A percentile compares a stretch with the other conserved stretches of the same genome.
Evolutionary conservation across 2,888 invertebrate species (phyloP).

Genomic region (Caenorhabditis japonica): DNA sequence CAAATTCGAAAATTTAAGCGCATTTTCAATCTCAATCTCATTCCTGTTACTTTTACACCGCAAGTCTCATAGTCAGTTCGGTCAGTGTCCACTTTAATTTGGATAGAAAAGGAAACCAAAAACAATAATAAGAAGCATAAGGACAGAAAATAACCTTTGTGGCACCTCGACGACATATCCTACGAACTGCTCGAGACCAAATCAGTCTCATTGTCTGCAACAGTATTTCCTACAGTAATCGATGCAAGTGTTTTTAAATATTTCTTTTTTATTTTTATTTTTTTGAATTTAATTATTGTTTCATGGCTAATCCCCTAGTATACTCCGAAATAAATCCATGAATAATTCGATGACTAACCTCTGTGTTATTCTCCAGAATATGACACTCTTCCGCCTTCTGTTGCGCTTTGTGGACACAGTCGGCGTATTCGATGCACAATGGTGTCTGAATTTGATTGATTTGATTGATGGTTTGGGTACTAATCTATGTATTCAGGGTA

Average conservation of each 20-base stretch:
- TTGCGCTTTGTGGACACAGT: constrained; percentile 54
- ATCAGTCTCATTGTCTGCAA: constrained; percentile 51
- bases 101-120: constrained; percentile 22
- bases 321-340: too few species aligned
- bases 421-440: constrained; percentile 56
- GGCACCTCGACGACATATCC: constrained; percentile 27
- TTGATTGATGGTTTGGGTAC: too few species aligned
- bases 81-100: constrained; percentile 1
- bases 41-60: constrained; percentile 32
- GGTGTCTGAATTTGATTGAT: constrained; percentile 50
- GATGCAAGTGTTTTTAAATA: too few species aligned
- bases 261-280: too few species aligned
- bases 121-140: constrained; percentile 7
- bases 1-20: background rate
- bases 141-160: constrained; percentile 20
- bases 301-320: too few species aligned
- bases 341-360: constrained; percentile 13
- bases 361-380: constrained; percentile 52
- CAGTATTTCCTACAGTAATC: constrained; percentile 5
- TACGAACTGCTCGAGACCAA: constrained; percentile 47
- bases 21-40: constrained; percentile 15
- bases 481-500: too few species aligned
- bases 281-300: too few species aligned
- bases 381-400: constrained; percentile 55
- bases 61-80: constrained; percentile 10